Conservation (phyloP, 2,888 invertebrate genomes). For the Plebejus melissa region DNA sequence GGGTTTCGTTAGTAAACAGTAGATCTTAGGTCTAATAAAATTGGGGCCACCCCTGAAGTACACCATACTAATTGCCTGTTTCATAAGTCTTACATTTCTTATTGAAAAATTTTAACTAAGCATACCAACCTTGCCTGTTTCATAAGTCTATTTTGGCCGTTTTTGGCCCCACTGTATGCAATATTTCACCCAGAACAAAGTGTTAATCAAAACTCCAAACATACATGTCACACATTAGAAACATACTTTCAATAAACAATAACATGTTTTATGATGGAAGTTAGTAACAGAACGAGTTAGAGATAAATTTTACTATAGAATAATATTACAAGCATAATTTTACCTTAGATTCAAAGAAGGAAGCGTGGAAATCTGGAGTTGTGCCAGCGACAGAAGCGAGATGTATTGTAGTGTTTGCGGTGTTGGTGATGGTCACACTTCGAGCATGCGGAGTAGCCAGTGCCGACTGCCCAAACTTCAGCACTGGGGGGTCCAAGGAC, state of each 20-base stretch:
- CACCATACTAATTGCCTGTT: too few species aligned
- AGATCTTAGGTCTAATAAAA: too few species aligned
- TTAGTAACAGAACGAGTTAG: background rate
- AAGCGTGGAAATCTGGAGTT: slow-evolving; percentile 97
- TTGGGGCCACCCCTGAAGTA: too few species aligned
- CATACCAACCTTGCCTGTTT: background rate
- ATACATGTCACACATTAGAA: background rate
- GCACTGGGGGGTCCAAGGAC: slow-evolving; percentile 67
- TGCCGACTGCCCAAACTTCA: slow-evolving; percentile 81
- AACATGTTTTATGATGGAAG: background rate
- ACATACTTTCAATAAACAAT: background rate
- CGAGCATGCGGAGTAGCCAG: slow-evolving; percentile 93
- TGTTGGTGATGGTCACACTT: slow-evolving; percentile 92
- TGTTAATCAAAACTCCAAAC: background rate
- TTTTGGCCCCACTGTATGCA: background rate
- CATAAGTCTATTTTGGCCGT: background rate
- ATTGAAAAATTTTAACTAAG: too few species aligned
- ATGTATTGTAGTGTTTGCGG: slow-evolving; percentile 92
- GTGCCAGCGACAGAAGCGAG: slow-evolving; percentile 96
- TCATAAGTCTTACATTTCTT: too few species aligned
- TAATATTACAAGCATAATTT: background rate
- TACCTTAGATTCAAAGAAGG: slow-evolving; percentile 97
- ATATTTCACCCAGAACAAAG: background rate
- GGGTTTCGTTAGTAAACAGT: too few species aligned
- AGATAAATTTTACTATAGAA: background rate